Evolutionary conservation across 2,888 invertebrate genomes (phyloP).

Genomic region (Chymomyza amoena): DNA sequence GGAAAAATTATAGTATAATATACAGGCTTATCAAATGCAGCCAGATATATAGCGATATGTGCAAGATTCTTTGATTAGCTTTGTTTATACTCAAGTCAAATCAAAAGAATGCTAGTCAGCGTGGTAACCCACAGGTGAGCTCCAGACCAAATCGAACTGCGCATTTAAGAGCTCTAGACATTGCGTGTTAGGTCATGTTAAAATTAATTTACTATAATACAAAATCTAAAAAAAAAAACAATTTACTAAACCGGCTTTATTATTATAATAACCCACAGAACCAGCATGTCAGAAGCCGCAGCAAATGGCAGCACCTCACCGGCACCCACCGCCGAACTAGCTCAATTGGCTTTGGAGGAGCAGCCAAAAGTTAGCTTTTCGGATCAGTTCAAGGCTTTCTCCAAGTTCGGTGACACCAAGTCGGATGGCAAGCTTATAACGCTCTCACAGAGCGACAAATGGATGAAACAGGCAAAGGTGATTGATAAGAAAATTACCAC

Average conservation of each 20-base stretch:
- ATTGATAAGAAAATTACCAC: slow-evolving; percentile 92
- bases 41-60: background rate
- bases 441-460: slow-evolving; percentile 94
- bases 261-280: slow-evolving; percentile 22
- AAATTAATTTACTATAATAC: background rate
- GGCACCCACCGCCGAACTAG: slow-evolving; percentile 75
- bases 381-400: slow-evolving; percentile 88
- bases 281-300: slow-evolving; percentile 66
- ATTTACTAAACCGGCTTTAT: background rate
- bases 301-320: slow-evolving; percentile 56
- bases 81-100: slow-evolving; percentile 15
- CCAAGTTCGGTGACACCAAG: slow-evolving; percentile 92
- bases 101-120: slow-evolving; percentile 53
- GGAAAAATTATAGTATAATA: background rate
- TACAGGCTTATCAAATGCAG: background rate
- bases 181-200: slow-evolving; percentile 20
- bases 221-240: background rate
- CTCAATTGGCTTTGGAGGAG: slow-evolving; percentile 75
- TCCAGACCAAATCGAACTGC: slow-evolving; percentile 15
- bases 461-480: slow-evolving; percentile 94
- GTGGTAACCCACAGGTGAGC: slow-evolving; percentile 69
- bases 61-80: background rate
- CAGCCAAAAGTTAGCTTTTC: slow-evolving; percentile 80
- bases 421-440: slow-evolving; percentile 92
- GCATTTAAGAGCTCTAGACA: slow-evolving; percentile 2